Evolutionary conservation across 30 jellyfish, hydroid and myxozoan genomes (phyloP).

Genomic region (Cassiopea xamachana): DNA sequence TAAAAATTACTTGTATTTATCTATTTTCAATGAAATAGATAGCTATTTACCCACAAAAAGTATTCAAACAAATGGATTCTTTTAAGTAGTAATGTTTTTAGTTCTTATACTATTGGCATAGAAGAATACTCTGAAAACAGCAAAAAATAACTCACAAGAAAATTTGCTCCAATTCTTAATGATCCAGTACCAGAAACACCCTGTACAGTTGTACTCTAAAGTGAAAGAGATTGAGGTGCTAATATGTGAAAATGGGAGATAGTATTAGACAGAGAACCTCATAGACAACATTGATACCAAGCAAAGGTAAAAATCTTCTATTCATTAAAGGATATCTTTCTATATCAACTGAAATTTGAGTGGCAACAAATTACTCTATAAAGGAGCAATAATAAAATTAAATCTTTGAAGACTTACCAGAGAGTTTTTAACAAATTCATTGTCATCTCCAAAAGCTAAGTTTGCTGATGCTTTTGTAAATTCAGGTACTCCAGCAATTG

Average conservation of each 20-base stretch:
- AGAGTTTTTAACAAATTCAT: slow-evolving; percentile 55
- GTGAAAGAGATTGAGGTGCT: background rate
- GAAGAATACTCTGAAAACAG: background rate
- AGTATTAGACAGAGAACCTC: too few relatives aligned
- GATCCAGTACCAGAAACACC: slow-evolving; percentile 97
- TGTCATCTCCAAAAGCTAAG: slow-evolving; percentile 90
- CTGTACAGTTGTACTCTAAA: slow-evolving; percentile 89
- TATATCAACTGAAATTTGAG: too few relatives aligned
- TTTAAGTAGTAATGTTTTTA: too few relatives aligned
- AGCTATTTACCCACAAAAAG: too few relatives aligned
- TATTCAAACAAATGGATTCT: too few relatives aligned
- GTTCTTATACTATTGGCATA: background rate
- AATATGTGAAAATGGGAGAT: too few relatives aligned
- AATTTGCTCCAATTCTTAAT: slow-evolving; percentile 90
- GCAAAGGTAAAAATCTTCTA: too few relatives aligned
- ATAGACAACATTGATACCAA: too few relatives aligned
- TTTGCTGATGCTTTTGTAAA: slow-evolving; percentile 87
- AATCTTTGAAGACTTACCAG: slow-evolving; percentile 55
- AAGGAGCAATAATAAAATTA: background rate
- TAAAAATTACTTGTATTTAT: too few relatives aligned
- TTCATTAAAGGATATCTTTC: too few relatives aligned
- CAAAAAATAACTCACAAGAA: slow-evolving; percentile 59
- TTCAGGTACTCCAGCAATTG: slow-evolving; percentile 83
- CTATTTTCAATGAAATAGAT: too few relatives aligned
- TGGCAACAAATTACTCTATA: too few relatives aligned